Conservation (phyloP, 2,797 vertebrate species). For the Semotilus atromaculatus region DNA sequence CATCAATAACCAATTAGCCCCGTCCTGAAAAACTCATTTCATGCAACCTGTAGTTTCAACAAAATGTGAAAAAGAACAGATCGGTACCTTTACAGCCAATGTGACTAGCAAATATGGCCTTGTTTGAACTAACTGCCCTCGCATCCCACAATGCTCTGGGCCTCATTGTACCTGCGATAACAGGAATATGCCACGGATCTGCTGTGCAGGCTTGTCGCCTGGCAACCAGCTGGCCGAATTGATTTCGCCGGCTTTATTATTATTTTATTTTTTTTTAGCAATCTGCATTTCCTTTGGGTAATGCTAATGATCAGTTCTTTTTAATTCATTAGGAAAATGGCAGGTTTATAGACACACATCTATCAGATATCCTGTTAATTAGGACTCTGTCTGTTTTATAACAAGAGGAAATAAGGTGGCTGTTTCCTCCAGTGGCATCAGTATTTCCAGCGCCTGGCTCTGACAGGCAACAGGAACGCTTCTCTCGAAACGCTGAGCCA, state of each 20-base stretch:
- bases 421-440: constrained; percentile 27
- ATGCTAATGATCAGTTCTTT: constrained; percentile 40
- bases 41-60: constrained; percentile 66
- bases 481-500: constrained; percentile 36
- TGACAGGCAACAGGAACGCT: constrained; percentile 30
- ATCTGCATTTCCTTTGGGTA: constrained; percentile 41
- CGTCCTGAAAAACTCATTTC: constrained; percentile 57
- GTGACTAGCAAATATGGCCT: constrained; percentile 63
- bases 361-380: constrained; percentile 25
- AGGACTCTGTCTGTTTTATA: constrained; percentile 13
- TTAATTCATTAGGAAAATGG: constrained; percentile 3
- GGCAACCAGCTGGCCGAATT: constrained; percentile 78
- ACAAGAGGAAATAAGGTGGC: constrained; percentile 15
- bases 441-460: constrained; percentile 27
- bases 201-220: constrained; percentile 80
- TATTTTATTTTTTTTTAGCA: background rate
- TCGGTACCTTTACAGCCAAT: constrained; percentile 61
- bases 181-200: constrained; percentile 70
- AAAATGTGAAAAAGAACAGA: constrained; percentile 58
- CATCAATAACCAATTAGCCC: constrained; percentile 66
- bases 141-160: constrained; percentile 74
- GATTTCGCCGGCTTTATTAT: constrained; percentile 65
- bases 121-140: constrained; percentile 65
- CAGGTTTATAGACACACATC: constrained; percentile 2
- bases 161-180: constrained; percentile 82